Evolutionary conservation across 2,888 invertebrate species (phyloP), one percentile per base, ranked within the genome.

Genomic region (Eristalinus aeneus): DNA sequence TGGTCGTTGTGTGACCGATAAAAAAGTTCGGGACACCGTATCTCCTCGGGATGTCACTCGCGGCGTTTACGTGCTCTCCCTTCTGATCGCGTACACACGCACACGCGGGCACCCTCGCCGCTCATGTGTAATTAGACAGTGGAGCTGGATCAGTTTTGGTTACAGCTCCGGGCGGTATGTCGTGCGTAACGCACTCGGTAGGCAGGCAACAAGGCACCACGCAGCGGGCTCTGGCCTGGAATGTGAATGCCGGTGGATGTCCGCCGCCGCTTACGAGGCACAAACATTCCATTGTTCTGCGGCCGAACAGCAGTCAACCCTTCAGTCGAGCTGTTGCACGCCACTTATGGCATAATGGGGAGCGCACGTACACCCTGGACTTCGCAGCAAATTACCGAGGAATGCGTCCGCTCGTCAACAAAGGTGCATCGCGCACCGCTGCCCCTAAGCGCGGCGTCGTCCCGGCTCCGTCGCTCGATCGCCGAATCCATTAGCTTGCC

Each of bases 1-100:
- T 69, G 82, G 73, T 46, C 16, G 16, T 16, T 56, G 56, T 77
- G 86, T 86, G 86, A 86, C 77, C 86, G 86, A 86, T 86, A 86
- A 86, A 86, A n/a, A 77, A 71, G 64, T 74, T 76, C 63, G 68
- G 68, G 68, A 75, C 34, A 65, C 58, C 34, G 46, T 60, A 65
- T 64, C 39, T 63, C 65, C 27, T 60, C 54, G 20, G 27, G 34
- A 34, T 63, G 46, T 46, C 46, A 63, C 61, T 76, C 46, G 56
- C 58, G 32, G 16, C 32, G 36, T 63, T 34, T 77, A 77, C 34
- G 16, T 60, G 31, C 46, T 46, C 5, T 16, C 16, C 46, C 46
- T 16, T 46, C 46, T 27, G 56, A 56, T 56, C n/a, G n/a, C n/a
- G n/a, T 20, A 20, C 56, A 23, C 8, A 56, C 22, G 56, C 10